Percentiles rank a stretch among this genome's conserved stretches.
phyloP scores from a whole-genome alignment of 2,888 invertebrate genomes.

The Amphimallon solstitiale region DNA sequence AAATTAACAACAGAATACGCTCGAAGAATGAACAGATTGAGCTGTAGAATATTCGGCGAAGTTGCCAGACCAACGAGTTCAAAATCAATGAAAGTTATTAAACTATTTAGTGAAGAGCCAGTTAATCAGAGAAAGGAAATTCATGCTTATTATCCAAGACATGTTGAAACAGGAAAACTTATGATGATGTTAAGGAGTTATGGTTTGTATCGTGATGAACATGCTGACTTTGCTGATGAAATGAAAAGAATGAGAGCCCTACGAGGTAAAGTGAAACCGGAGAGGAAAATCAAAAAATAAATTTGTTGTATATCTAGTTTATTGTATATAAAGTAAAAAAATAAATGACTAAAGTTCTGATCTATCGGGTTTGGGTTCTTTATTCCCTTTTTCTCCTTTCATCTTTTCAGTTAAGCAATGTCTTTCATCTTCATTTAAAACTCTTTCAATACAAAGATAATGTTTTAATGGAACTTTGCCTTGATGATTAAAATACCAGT shows the following conservation, averaged over 20 bases:
- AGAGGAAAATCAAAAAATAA: slow-evolving; percentile 44
- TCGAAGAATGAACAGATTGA: slow-evolving; percentile 83
- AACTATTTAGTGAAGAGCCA: slow-evolving; percentile 80
- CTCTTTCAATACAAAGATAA: slow-evolving; percentile 82
- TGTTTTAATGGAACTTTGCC: slow-evolving; percentile 74
- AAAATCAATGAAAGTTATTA: slow-evolving; percentile 83
- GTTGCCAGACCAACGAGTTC: slow-evolving; percentile 79
- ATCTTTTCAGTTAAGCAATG: slow-evolving; percentile 73
- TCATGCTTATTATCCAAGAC: slow-evolving; percentile 87
- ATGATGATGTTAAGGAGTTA: slow-evolving; percentile 79
- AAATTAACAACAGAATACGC: slow-evolving; percentile 83
- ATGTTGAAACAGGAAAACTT: slow-evolving; percentile 77
- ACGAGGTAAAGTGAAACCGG: slow-evolving; percentile 76
- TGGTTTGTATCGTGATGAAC: slow-evolving; percentile 87
- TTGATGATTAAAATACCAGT: slow-evolving; percentile 91
- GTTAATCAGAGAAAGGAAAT: slow-evolving; percentile 77
- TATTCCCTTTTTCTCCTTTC: slow-evolving; percentile 59
- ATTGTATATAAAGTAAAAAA: slow-evolving; percentile 20
- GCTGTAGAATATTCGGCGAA: slow-evolving; percentile 90
- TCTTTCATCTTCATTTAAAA: slow-evolving; percentile 74
- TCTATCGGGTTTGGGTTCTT: slow-evolving; percentile 45
- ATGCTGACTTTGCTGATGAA: slow-evolving; percentile 89
- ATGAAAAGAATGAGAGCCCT: slow-evolving; percentile 80
- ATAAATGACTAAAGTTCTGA: slow-evolving; percentile 26
- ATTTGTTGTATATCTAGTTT: slow-evolving; percentile 22